A percentile compares a stretch with the other conserved stretches of the same genome.
Conservation (phyloP, 1,140 invertebrate species). For the Cherax destructor region DNA sequence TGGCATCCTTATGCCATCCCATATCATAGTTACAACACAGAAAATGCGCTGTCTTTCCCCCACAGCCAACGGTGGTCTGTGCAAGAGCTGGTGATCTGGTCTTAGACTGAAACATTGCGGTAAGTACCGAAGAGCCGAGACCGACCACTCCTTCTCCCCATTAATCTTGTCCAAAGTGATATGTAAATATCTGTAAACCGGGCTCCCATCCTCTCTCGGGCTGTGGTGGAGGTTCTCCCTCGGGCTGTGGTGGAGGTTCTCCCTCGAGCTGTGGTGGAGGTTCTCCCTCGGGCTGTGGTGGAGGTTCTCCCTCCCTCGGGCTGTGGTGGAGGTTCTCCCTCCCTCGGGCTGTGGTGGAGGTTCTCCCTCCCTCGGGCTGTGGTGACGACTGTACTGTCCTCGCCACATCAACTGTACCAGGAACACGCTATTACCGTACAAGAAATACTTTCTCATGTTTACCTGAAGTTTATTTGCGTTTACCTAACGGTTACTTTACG, state of each 20-base stretch:
- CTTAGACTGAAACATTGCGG: constrained; percentile 32
- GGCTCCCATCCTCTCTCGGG: constrained; percentile 3
- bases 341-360: neutral
- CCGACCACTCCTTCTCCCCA: neutral
- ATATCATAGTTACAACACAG: too few relatives aligned
- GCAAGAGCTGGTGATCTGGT: neutral
- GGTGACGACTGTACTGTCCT: too few relatives aligned
- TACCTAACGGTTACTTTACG: too few relatives aligned
- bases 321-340: neutral
- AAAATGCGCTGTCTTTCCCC: too few relatives aligned
- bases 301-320: neutral
- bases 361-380: neutral
- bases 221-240: neutral
- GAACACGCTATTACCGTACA: too few relatives aligned
- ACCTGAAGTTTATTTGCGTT: too few relatives aligned
- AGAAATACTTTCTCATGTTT: too few relatives aligned
- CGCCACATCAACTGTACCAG: too few relatives aligned
- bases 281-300: neutral
- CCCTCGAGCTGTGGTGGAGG: constrained; percentile 1
- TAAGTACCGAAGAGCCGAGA: neutral
- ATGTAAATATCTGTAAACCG: constrained; percentile 57
- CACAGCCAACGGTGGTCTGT: too few relatives aligned
- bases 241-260: neutral
- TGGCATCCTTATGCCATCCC: too few relatives aligned
- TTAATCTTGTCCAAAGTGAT: constrained; percentile 64